Conservation (phyloP, 1,140 invertebrate genomes). For the Ceratitis capitata region DNA sequence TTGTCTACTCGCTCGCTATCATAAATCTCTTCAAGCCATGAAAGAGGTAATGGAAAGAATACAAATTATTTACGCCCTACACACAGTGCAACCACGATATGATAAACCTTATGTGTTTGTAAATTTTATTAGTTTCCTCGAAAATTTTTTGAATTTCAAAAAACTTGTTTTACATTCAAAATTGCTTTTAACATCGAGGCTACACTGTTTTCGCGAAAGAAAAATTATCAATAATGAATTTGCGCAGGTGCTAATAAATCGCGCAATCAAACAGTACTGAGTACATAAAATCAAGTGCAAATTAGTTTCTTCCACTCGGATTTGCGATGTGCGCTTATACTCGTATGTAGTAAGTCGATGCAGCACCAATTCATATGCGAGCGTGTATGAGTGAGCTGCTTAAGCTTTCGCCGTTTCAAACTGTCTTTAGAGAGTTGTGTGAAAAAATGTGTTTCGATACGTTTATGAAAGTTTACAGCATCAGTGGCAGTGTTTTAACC, state of each 20-base stretch:
- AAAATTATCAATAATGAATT: slow-evolving; percentile 1
- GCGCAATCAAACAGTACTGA: background rate
- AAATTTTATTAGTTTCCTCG: too few relatives aligned
- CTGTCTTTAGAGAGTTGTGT: background rate
- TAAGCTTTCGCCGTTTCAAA: background rate
- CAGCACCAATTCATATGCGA: too few relatives aligned
- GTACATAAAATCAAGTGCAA: background rate
- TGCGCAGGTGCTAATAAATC: slow-evolving; percentile 3
- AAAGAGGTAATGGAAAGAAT: background rate
- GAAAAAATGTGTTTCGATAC: background rate
- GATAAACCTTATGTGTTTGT: too few relatives aligned
- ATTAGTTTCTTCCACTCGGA: background rate
- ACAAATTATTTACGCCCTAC: background rate
- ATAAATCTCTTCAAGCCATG: background rate
- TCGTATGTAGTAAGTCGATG: too few relatives aligned
- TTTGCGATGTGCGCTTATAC: background rate
- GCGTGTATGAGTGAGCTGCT: too few relatives aligned
- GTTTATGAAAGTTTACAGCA: background rate
- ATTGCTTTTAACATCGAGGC: background rate
- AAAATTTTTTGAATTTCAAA: too few relatives aligned
- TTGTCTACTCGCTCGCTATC: too few relatives aligned
- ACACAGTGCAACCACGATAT: background rate
- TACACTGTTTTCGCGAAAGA: background rate
- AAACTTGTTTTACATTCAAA: background rate
- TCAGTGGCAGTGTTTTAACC: background rate